phyloP scores from a whole-genome alignment of 2,113 vertebrate species.

The Oceanodroma tethys region DNA sequence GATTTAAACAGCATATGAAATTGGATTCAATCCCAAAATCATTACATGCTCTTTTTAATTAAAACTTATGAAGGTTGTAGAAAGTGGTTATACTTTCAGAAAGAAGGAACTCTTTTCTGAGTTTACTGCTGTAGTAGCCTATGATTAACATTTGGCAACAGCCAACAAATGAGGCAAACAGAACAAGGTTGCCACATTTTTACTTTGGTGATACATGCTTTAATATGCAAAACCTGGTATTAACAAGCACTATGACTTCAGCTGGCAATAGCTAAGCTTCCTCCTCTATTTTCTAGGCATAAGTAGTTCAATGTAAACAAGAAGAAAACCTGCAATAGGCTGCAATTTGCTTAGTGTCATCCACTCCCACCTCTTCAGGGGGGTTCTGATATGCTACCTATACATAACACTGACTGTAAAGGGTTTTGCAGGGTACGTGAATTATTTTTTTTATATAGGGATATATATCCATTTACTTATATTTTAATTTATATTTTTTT shows the following conservation, averaged over 20 bases:
- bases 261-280: neutral
- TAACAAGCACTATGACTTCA: neutral
- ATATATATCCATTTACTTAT: neutral
- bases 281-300: neutral
- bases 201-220: neutral
- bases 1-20: slow-evolving; percentile 53
- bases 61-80: slow-evolving; percentile 35
- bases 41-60: slow-evolving; percentile 52
- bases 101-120: neutral
- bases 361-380: neutral
- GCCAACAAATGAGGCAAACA: neutral
- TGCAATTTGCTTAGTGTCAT: neutral
- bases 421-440: neutral
- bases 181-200: neutral
- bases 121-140: neutral
- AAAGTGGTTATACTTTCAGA: neutral
- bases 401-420: neutral
- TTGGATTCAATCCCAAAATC: slow-evolving; percentile 51
- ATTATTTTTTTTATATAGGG: neutral
- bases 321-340: neutral
- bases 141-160: neutral
- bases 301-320: neutral
- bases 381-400: neutral
- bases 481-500: neutral
- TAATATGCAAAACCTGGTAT: neutral